Percentiles rank a stretch among this genome's conserved stretches.
Conservation (phyloP, 1,140 invertebrate genomes). For the Halesus radiatus region DNA sequence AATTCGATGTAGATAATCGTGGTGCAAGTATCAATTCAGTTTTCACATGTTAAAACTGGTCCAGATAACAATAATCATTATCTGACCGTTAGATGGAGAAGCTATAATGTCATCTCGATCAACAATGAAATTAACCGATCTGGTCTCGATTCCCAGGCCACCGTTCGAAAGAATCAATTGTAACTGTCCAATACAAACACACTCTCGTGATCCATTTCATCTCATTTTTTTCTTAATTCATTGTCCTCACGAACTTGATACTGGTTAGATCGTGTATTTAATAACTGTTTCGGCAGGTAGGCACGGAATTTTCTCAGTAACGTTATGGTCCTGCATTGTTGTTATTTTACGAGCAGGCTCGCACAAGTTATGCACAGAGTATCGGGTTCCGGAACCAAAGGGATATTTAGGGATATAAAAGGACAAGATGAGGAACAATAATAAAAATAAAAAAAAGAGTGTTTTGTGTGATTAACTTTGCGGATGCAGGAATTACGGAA, state of each 20-base stretch:
- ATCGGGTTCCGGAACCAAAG: slow-evolving; percentile 39
- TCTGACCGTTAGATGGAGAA: slow-evolving; percentile 19
- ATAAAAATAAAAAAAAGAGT: neutral
- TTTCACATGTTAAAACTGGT: slow-evolving; percentile 21
- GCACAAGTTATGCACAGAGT: slow-evolving; percentile 7
- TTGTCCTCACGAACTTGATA: slow-evolving; percentile 47
- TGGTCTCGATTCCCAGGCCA: slow-evolving; percentile 36
- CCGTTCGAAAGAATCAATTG: slow-evolving; percentile 36
- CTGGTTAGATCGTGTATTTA: slow-evolving; percentile 47
- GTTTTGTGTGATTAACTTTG: too few species aligned
- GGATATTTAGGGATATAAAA: neutral
- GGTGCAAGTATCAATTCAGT: slow-evolving; percentile 8
- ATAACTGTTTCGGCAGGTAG: slow-evolving; percentile 46
- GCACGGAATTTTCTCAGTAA: neutral
- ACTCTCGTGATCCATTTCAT: slow-evolving; percentile 37
- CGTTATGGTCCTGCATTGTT: slow-evolving; percentile 1
- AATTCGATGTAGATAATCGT: slow-evolving; percentile 25
- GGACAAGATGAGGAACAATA: neutral
- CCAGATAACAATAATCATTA: neutral
- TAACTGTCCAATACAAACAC: slow-evolving; percentile 40
- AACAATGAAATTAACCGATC: slow-evolving; percentile 17
- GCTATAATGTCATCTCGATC: slow-evolving; percentile 15
- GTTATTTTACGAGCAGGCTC: slow-evolving; percentile 36
- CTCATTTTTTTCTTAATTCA: slow-evolving; percentile 45
- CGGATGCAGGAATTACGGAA: too few species aligned